Base-by-base conservation (phyloP, 2,888 invertebrate genomes). In the Gisinianus flammeolus region DNA sequence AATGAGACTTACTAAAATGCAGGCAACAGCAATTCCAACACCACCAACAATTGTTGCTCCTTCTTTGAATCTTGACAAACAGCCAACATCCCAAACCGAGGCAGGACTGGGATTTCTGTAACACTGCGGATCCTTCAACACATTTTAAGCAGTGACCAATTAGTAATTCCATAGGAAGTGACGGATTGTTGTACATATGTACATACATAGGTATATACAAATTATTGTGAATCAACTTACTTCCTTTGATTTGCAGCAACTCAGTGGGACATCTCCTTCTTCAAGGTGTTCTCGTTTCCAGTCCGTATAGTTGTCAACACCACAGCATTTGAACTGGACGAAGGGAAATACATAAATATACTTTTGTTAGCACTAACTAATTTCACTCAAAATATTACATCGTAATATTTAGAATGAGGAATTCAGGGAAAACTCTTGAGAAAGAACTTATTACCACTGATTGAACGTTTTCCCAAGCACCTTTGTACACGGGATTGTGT, bases 401-500 rank as follows among this genome's bases (percentile, higher is more conserved):
- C n/a, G n/a, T n/a, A n/a, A n/a, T n/a, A n/a, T n/a, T n/a, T n/a
- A n/a, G n/a, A n/a, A n/a, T n/a, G n/a, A n/a, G n/a, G n/a, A n/a
- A n/a, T n/a, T n/a, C n/a, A n/a, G n/a, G n/a, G n/a, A n/a, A n/a
- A n/a, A n/a, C n/a, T n/a, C n/a, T n/a, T n/a, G n/a, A n/a, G n/a
- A n/a, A n/a, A n/a, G n/a, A n/a, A 56, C 22, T 16, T 44, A 56
- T 86, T 85, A 91, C 91, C 83, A 89, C 88, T 80, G 91, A 91
- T 87, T 97, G 97, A 0, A 95, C 94, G 81, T 92, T 91, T 86
- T 96, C 95, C 96, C 96, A 97, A 0, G 96, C 92, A 78, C 91
- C 90, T 0, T 93, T 93, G 78, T 93, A 91, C 80, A 92, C 90
- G 67, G 90, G 90, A 80, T 91, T 90, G 24, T 90, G 90, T 68